Conservation (phyloP, 2,888 invertebrate species). For the Unio pictorum region DNA sequence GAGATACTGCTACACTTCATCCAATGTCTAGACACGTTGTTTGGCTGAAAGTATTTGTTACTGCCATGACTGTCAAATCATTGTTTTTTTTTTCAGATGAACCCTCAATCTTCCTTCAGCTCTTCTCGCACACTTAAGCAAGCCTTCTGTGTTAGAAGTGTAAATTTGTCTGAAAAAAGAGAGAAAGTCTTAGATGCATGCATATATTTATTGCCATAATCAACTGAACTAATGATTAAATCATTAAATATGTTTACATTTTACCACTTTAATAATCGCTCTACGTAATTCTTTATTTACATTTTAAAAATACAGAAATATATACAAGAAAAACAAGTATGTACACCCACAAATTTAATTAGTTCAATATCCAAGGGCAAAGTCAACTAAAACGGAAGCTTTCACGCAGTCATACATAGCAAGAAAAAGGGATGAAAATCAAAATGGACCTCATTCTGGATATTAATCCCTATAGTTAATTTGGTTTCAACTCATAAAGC, state of each 20-base stretch:
- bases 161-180: constrained; percentile 39
- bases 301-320: background rate
- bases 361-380: too few species aligned
- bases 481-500: too few species aligned
- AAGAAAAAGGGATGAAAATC: background rate
- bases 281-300: background rate
- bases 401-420: too few species aligned
- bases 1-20: too few species aligned
- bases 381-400: too few species aligned
- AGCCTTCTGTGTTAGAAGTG: constrained; percentile 46
- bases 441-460: background rate
- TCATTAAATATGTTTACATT: background rate
- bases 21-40: too few species aligned
- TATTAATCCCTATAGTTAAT: too few species aligned
- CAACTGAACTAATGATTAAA: background rate
- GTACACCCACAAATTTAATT: too few species aligned
- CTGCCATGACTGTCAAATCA: background rate
- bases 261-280: background rate
- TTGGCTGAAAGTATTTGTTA: background rate
- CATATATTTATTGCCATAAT: background rate
- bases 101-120: constrained; percentile 40
- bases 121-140: constrained; percentile 50
- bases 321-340: background rate
- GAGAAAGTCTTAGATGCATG: background rate
- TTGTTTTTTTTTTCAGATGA: background rate